phyloP scores from a whole-genome alignment of 1,140 invertebrate genomes.

The Popillia japonica region DNA sequence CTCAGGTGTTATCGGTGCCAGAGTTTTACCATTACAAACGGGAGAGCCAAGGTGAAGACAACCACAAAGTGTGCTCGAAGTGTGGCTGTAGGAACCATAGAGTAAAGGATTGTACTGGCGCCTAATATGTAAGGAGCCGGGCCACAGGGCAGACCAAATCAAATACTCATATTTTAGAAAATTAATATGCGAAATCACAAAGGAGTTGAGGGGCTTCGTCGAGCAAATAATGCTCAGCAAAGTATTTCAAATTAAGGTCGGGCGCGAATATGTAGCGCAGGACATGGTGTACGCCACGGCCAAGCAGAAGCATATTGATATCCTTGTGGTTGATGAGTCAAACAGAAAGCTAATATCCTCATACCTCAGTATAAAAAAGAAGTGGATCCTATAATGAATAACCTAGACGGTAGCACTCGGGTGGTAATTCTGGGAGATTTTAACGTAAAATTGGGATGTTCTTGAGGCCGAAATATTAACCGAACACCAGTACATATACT shows the following conservation, averaged over 20 bases:
- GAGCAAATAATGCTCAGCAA: background rate
- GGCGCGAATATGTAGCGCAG: background rate
- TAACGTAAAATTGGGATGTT: background rate
- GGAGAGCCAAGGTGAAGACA: conserved; percentile 37
- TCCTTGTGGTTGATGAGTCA: background rate
- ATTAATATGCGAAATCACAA: background rate
- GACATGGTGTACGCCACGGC: background rate
- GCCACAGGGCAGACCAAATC: conserved; percentile 35
- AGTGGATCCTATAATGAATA: background rate
- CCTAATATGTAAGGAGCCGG: conserved; percentile 29
- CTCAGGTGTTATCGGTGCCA: conserved; percentile 23
- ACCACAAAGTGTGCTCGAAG: conserved; percentile 25
- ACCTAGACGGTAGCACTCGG: background rate
- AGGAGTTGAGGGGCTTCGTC: background rate
- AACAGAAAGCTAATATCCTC: background rate
- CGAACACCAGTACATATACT: background rate
- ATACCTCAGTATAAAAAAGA: background rate
- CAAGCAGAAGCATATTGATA: background rate
- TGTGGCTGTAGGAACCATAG: conserved; percentile 28
- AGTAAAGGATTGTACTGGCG: conserved; percentile 35
- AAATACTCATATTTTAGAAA: conserved; percentile 25
- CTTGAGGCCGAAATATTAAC: background rate
- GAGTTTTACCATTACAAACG: conserved; percentile 26
- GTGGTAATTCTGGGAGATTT: background rate
- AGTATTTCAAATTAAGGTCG: background rate